Conservation (phyloP, 2,113 vertebrate species). For the Polyodon spathula region DNA sequence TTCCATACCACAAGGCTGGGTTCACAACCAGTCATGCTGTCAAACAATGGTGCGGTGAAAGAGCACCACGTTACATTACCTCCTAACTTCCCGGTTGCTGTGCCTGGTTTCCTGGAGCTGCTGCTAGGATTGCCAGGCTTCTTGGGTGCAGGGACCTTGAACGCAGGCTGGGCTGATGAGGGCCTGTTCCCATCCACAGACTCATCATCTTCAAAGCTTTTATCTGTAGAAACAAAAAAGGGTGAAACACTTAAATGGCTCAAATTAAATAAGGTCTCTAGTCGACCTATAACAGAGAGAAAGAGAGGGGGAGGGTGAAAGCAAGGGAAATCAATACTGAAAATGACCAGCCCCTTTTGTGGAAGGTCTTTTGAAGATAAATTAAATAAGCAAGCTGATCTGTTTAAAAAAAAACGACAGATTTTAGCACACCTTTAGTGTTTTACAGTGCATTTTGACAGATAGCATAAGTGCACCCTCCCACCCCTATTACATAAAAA, state of each 20-base stretch:
- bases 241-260: conserved; percentile 10
- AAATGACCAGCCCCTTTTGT: conserved; percentile 25
- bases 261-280: conserved; percentile 19
- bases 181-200: conserved; percentile 90
- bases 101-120: conserved; percentile 72
- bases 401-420: too few species aligned
- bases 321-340: conserved; percentile 33
- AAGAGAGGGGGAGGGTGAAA: conserved; percentile 8
- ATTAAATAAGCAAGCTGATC: too few species aligned
- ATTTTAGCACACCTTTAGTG: too few species aligned
- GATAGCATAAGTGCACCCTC: too few species aligned
- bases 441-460: too few species aligned
- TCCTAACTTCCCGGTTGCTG: conserved; percentile 73
- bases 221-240: conserved; percentile 60
- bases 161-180: conserved; percentile 76
- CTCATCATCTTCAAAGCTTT: conserved; percentile 94
- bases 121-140: conserved; percentile 74
- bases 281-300: not conserved
- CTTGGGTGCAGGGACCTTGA: conserved; percentile 89
- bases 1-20: too few species aligned
- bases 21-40: too few species aligned
- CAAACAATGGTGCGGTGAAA: too few species aligned
- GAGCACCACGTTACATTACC: too few species aligned
- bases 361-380: not conserved
- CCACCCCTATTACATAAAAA: too few species aligned